Conservation (phyloP, 2,888 invertebrate genomes). For the Lasioglossum morio region DNA sequence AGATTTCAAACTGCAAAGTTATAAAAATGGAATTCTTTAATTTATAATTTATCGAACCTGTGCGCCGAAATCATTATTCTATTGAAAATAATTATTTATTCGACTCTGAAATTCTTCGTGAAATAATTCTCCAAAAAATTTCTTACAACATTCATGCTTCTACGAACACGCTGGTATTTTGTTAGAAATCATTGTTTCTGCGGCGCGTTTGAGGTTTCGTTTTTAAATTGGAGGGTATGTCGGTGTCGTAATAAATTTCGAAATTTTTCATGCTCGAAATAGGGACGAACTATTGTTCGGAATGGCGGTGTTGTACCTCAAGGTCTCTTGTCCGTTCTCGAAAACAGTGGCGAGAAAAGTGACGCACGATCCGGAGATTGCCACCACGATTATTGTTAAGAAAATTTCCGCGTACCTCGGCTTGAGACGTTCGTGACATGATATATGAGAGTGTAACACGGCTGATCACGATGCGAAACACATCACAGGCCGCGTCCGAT, state of each 20-base stretch:
- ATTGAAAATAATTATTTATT: too few species aligned
- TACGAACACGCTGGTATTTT: not conserved
- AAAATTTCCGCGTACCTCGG: constrained; percentile 16
- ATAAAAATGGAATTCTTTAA: too few species aligned
- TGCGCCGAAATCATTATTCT: too few species aligned
- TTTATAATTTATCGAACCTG: too few species aligned
- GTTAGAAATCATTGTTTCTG: not conserved
- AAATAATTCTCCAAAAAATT: not conserved
- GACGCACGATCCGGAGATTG: not conserved
- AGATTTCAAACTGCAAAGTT: too few species aligned
- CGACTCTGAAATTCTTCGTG: not conserved
- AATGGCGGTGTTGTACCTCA: not conserved
- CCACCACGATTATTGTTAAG: not conserved
- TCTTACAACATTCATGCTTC: not conserved
- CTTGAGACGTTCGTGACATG: constrained; percentile 16
- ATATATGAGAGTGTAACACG: not conserved
- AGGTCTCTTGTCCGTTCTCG: not conserved
- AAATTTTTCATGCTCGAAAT: not conserved
- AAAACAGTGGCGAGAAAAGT: not conserved
- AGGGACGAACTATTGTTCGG: not conserved
- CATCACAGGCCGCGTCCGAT: constrained; percentile 21
- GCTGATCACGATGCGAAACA: not conserved
- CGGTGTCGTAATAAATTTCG: not conserved
- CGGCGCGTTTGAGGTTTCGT: not conserved
- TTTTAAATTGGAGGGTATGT: not conserved